Base-by-base conservation (phyloP, 2,113 vertebrate species). In the Otocyon megalotis region DNA sequence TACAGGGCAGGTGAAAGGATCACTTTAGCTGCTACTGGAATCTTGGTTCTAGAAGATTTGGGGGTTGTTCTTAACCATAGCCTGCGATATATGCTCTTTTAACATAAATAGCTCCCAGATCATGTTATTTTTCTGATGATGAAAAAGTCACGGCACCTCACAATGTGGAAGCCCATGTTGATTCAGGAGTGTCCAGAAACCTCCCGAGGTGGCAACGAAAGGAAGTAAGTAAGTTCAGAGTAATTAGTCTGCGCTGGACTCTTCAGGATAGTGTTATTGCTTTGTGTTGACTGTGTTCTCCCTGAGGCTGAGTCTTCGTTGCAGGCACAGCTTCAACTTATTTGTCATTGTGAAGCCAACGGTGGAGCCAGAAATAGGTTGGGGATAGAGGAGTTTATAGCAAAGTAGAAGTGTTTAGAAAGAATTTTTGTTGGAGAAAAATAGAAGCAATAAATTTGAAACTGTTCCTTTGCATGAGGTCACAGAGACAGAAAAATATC, bases 401-500 rank as follows among this genome's bases (percentile, higher is more conserved):
- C 26, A 95, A 35, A 89, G 50, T 54, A 50, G 48, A 43, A 10
- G 2, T 79, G 9, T 92, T 97, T 93, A 26, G 80, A 97, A 96
- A 90, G 80, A 84, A 85, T 65, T 22, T 89, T n/a, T 76, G 67
- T 54, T 86, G 79, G 14, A 88, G 22, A 63, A 86, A 86, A 95
- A 87, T 58, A 22, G 56, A 77, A 30, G 24, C 24, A 76, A 32
- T 93, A 58, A 88, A 82, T 92, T 54, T 12, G 62, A 79, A 93
- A 76, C 48, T n/a, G 22, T 11, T 43, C 74, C 26, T 69, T 32
- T 48, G 53, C 22, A 19, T 91, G 74, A 56, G 14, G 77, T 90
- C 83, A 67, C 11, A 58, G 60, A 89, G 71, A 71, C 43, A 62
- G 26, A 77, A 48, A 22, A 53, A 19, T n/a, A 54, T 17, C 22